Base-by-base conservation (phyloP, 35 echinoderm and acorn worm species). In the Eucidaris tribuloides region DNA sequence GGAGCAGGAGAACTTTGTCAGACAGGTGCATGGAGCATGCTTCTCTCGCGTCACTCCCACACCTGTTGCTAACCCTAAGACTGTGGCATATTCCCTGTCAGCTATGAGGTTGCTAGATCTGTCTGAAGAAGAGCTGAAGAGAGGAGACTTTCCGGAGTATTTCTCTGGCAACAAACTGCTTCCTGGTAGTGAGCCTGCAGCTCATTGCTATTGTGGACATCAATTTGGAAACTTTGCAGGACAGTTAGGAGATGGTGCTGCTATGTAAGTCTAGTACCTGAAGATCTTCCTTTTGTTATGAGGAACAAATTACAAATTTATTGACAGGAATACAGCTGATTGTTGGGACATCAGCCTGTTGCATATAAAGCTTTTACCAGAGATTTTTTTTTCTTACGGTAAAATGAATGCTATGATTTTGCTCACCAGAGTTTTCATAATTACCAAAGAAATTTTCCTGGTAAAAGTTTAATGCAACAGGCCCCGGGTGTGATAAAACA, bases 141-240 rank as follows among this genome's bases (percentile, higher is more conserved):
- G 90, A 42, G 29, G 46, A 52, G 96, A 99, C 25, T 93, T 99
- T 79, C 82, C 96, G 25, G 90, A 88, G 31, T 99, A 90, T 74
- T 99, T 99, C 45, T 78, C 82, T 41, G 96, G 96, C 11, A 99
- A 74, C 62, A 92, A 84, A 46, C 58, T 68, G 2, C 38, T 99
- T 14, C 90, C 96, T 7, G 96, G 96, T 2, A 90, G 76, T 44
- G 40, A 93, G 19, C 62, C 82, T 27, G 96, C 96, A 58, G 86
- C 96, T 13, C 96, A 99, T 70, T 99, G 96, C 70, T 99, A 99
- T 63, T 99, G 96, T 87, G 96, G 96, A 41, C 96, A 99, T 78
- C 96, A 99, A 83, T 99, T 99, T 90, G 96, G 96, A 13, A 64
- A 76, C 54, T 99, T 99, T 76, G 82, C 96, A 50, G 96, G 96